Evolutionary conservation across 2,888 invertebrate species (phyloP).

Genomic region (Colletes collaris): DNA sequence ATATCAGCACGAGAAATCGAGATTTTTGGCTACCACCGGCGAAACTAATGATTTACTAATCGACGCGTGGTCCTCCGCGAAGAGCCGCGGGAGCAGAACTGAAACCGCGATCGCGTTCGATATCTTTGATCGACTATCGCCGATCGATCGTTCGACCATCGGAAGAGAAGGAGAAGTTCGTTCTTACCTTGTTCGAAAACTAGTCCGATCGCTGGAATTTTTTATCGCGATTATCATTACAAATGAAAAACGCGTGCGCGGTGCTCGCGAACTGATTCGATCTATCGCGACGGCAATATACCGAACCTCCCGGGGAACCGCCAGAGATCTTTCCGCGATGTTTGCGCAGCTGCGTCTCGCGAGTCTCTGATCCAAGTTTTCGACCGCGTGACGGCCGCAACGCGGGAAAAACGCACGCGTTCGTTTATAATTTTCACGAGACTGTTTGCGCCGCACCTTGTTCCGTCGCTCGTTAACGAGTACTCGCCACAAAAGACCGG

Average conservation of each 20-base stretch:
- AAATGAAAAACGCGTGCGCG: constrained; percentile 18
- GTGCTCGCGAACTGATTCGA: no score
- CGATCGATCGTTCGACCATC: neutral
- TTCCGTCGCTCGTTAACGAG: neutral
- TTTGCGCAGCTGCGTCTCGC: neutral
- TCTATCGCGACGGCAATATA: no score
- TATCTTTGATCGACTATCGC: neutral
- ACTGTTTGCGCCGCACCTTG: constrained; percentile 12
- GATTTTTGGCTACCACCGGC: neutral
- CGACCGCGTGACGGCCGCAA: neutral
- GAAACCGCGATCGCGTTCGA: neutral
- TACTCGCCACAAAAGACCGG: constrained; percentile 6
- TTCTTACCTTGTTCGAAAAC: neutral
- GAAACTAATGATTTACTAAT: no score
- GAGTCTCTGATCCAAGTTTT: neutral
- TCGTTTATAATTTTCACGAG: constrained; percentile 22
- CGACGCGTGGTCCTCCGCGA: neutral
- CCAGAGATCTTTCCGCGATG: no score
- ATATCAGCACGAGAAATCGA: neutral
- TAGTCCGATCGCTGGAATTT: neutral
- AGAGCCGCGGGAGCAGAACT: neutral
- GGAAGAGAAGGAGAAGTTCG: neutral
- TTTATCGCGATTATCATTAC: constrained; percentile 54
- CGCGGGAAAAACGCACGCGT: neutral
- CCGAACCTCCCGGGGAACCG: no score